Evolutionary conservation across 2,113 vertebrate species (phyloP), one percentile per base, ranked within the genome.

Genomic region (Verasper variegatus): DNA sequence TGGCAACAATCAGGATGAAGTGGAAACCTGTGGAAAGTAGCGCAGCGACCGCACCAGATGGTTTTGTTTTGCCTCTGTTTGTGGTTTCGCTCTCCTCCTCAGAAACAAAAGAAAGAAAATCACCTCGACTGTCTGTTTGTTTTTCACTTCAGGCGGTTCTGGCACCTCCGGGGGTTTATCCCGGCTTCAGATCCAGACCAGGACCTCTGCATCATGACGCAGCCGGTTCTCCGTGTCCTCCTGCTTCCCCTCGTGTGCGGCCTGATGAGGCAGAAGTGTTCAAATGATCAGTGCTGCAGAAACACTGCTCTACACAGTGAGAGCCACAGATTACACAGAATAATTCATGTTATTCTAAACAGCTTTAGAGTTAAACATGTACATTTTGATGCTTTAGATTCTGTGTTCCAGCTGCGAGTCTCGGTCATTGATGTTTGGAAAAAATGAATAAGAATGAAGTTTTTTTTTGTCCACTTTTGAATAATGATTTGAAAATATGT

Each of bases 41-140:
- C 76, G 40, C 69, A 27, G n/a, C 14, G 20, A 76, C 69, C 81
- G 31, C 55, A 68, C 62, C 92, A 91, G 80, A 92, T 93, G 91
- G 73, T 89, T 83, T 71, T 83, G 55, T 78, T 83, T 79, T 81
- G 71, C 47, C 58, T 62, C 56, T 2, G 51, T 69, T 71, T 37
- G 57, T 83, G 23, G 24, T 40, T 61, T 35, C 62, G 56, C 70
- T 73, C 66, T 26, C 31, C 56, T n/a, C 31, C 7, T 52, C 12
- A 13, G 10, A 61, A 69, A 20, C 5, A 71, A 9, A 17, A 23
- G 12, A 2, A 20, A 27, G 13, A 31, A 52, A 21, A 17, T 72
- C 23, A 11, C 31, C 55, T 67, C 11, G 14, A 73, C 23, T 47
- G 42, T 68, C 31, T 58, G 21, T 66, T 42, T 6, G 14, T 82